Evolutionary conservation across 2,797 vertebrate species (phyloP).

Genomic region (Taenioides sp.): DNA sequence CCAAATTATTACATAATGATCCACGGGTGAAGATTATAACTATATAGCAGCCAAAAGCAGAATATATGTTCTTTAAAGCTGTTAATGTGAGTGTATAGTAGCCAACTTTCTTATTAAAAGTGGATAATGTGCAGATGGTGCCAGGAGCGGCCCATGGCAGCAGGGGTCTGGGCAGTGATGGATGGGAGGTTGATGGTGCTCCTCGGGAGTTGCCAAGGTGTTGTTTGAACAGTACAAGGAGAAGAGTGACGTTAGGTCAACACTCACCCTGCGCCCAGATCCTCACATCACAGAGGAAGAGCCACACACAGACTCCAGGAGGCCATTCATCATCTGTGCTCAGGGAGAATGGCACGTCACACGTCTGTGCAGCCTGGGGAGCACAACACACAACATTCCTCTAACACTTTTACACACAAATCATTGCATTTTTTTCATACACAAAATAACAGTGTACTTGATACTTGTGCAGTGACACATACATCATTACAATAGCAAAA

Average conservation of each 20-base stretch:
- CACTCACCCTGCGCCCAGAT: slow-evolving; percentile 73
- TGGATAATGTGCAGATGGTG: neutral
- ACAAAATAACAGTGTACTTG: neutral
- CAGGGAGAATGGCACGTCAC: slow-evolving; percentile 48
- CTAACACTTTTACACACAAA: slow-evolving; percentile 18
- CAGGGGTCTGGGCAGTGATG: slow-evolving; percentile 36
- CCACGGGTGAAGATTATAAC: too few species aligned
- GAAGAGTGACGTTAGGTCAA: slow-evolving; percentile 81
- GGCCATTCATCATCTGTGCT: slow-evolving; percentile 71
- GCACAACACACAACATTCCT: slow-evolving; percentile 17
- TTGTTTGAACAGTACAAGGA: slow-evolving; percentile 81
- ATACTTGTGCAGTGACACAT: too few species aligned
- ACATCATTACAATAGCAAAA: too few species aligned
- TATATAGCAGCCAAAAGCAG: too few species aligned
- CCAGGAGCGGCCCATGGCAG: slow-evolving; percentile 13
- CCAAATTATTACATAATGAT: too few species aligned
- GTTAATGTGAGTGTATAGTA: neutral
- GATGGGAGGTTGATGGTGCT: slow-evolving; percentile 48
- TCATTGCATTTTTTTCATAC: neutral
- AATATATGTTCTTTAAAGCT: neutral
- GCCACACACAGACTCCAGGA: slow-evolving; percentile 68
- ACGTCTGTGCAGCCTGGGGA: slow-evolving; percentile 42
- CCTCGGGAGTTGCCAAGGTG: slow-evolving; percentile 72
- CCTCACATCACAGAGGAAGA: slow-evolving; percentile 72
- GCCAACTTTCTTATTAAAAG: neutral